Conservation (phyloP, 2,888 invertebrate species). For the Diadromus collaris region DNA sequence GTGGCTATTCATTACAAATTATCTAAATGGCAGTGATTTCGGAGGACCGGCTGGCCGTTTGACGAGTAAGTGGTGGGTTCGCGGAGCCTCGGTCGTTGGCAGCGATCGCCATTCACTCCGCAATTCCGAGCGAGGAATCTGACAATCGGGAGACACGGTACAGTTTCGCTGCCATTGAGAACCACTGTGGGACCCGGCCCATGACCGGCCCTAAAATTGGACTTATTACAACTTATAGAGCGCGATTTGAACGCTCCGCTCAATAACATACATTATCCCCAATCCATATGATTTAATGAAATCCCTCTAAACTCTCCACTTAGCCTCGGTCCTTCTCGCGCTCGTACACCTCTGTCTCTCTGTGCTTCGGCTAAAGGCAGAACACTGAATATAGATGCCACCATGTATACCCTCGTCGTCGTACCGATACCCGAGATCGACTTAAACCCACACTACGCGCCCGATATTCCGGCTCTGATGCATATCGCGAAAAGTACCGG, state of each 20-base stretch:
- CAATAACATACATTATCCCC: conserved; percentile 80
- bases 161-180: conserved; percentile 64
- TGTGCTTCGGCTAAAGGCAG: conserved; percentile 34
- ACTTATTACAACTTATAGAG: conserved; percentile 80
- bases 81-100: conserved; percentile 70
- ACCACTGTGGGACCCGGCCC: conserved; percentile 77
- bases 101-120: conserved; percentile 70
- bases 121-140: conserved; percentile 53
- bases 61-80: conserved; percentile 80
- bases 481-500: conserved; percentile 39
- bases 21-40: conserved; percentile 83
- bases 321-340: conserved; percentile 77
- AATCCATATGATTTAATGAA: conserved; percentile 81
- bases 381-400: conserved; percentile 30
- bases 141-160: conserved; percentile 48
- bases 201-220: conserved; percentile 80
- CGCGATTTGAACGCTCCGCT: conserved; percentile 79
- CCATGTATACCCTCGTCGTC: conserved; percentile 26
- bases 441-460: conserved; percentile 13
- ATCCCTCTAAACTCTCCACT: conserved; percentile 80
- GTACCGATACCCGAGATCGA: conserved; percentile 27
- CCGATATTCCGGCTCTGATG: conserved; percentile 53
- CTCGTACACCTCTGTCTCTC: conserved; percentile 53
- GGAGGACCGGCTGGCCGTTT: conserved; percentile 78
- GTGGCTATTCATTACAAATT: conserved; percentile 84